Percentiles rank a stretch among this genome's conserved stretches.
Conservation (phyloP, 2,113 vertebrate genomes). For the Morone chrysops region DNA sequence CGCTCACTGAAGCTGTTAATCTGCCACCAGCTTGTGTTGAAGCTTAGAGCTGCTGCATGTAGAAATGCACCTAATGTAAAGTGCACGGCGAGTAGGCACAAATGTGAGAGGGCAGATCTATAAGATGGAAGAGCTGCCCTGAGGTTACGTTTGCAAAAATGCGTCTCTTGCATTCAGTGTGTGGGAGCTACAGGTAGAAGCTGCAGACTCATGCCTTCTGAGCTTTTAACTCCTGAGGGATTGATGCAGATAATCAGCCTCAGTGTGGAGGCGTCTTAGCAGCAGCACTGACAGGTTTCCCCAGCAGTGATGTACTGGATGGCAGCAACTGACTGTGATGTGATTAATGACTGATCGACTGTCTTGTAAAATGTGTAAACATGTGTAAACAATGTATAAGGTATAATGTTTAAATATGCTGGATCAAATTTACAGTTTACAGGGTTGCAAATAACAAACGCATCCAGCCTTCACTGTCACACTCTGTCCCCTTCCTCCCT, state of each 20-base stretch:
- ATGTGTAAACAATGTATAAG: too few species aligned
- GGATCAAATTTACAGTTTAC: too few species aligned
- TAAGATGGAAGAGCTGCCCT: neutral
- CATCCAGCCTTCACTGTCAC: too few species aligned
- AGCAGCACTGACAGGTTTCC: conserved; percentile 19
- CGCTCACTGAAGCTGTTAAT: conserved; percentile 51
- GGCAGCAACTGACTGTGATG: neutral
- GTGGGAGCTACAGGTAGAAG: neutral
- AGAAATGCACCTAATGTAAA: neutral
- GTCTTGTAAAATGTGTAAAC: neutral
- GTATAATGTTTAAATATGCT: too few species aligned
- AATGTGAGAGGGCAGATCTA: neutral
- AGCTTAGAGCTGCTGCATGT: neutral
- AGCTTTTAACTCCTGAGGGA: conserved; percentile 54
- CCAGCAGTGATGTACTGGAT: neutral
- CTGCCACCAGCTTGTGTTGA: conserved; percentile 2
- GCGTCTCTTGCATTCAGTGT: neutral
- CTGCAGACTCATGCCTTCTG: conserved; percentile 22
- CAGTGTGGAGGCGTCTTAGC: conserved; percentile 32
- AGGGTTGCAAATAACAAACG: too few species aligned
- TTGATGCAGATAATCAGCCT: conserved; percentile 56
- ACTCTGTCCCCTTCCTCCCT: too few species aligned
- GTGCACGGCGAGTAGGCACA: neutral
- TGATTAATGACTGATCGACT: neutral
- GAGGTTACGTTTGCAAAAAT: neutral